Evolutionary conservation across 2,888 invertebrate species (phyloP).

Genomic region (Halictus ligatus): DNA sequence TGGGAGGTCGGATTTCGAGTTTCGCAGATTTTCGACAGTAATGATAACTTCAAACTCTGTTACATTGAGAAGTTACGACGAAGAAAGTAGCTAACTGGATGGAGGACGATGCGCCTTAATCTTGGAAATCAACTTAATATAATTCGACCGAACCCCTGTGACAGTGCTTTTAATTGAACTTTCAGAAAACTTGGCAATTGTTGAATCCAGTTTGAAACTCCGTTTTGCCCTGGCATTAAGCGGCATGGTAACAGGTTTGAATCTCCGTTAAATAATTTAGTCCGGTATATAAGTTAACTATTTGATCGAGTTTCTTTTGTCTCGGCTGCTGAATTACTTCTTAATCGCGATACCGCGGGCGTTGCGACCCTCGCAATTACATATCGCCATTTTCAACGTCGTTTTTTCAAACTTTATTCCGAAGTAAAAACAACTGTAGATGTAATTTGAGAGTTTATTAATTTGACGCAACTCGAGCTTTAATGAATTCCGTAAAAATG

Average conservation of each 20-base stretch:
- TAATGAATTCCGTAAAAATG: neutral
- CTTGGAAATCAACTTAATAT: slow-evolving; percentile 1
- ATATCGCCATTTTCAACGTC: too few relatives aligned
- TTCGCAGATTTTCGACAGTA: neutral
- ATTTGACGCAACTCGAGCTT: neutral
- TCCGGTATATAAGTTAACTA: slow-evolving; percentile 4
- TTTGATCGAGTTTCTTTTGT: slow-evolving; percentile 19
- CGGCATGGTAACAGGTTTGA: slow-evolving; percentile 11
- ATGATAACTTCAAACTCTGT: slow-evolving; percentile 5
- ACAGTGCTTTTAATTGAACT: slow-evolving; percentile 37
- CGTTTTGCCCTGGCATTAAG: neutral
- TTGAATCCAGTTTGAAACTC: slow-evolving; percentile 28
- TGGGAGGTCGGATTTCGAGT: neutral
- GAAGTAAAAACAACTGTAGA: too few relatives aligned
- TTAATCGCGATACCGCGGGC: too few relatives aligned
- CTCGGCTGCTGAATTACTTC: too few relatives aligned
- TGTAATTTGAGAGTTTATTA: too few relatives aligned
- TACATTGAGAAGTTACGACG: slow-evolving; percentile 9
- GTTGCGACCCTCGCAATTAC: too few relatives aligned
- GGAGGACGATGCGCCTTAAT: slow-evolving; percentile 20
- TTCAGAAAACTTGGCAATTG: slow-evolving; percentile 22
- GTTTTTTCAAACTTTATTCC: too few relatives aligned
- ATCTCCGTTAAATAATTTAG: slow-evolving; percentile 8
- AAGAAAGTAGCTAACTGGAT: slow-evolving; percentile 20
- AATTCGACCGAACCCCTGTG: slow-evolving; percentile 23